These are phyloP conservation scores for Reticulitermes speratus DNA, from an alignment of 1,140 invertebrate species.

Conservation along the genomic window DNA sequence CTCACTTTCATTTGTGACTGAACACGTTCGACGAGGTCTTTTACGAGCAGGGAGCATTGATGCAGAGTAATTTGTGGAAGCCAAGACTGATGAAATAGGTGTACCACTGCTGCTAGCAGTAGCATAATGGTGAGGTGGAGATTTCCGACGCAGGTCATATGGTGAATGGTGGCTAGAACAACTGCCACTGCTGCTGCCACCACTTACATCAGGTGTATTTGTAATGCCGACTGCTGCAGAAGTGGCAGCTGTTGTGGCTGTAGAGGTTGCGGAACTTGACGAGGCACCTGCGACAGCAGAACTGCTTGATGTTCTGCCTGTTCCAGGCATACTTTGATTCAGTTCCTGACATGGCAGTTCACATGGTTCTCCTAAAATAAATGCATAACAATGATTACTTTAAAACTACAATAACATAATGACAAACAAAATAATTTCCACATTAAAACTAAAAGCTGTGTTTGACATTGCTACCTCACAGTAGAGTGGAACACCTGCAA, in stretches of 20 bases:
- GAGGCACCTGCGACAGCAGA: conserved; percentile 23
- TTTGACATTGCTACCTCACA: neutral
- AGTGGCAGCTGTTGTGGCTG: conserved; percentile 21
- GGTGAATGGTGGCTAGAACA: conserved; percentile 67
- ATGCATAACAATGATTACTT: neutral
- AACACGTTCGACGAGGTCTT: conserved; percentile 68
- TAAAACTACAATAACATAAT: conserved; percentile 25
- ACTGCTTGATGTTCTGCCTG: conserved; percentile 30
- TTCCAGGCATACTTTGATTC: conserved; percentile 62
- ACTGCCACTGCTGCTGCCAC: conserved; percentile 24
- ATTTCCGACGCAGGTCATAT: conserved; percentile 81
- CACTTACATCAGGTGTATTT: conserved; percentile 33
- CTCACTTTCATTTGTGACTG: conserved; percentile 62
- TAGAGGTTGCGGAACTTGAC: conserved; percentile 27
- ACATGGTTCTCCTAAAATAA: conserved; percentile 67
- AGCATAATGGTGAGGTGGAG: conserved; percentile 57
- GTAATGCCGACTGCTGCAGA: conserved; percentile 20
- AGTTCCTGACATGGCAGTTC: conserved; percentile 66
- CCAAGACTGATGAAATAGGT: conserved; percentile 41
- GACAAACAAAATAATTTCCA: neutral
- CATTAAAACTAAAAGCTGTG: neutral
- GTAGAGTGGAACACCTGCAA: neutral
- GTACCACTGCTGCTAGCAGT: conserved; percentile 37
- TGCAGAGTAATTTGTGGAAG: conserved; percentile 55
- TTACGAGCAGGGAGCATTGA: conserved; percentile 78